A percentile compares a stretch with the other conserved stretches of the same genome.
Conservation (phyloP, 1,140 invertebrate genomes). For the Lamellibrachia luymesi region DNA sequence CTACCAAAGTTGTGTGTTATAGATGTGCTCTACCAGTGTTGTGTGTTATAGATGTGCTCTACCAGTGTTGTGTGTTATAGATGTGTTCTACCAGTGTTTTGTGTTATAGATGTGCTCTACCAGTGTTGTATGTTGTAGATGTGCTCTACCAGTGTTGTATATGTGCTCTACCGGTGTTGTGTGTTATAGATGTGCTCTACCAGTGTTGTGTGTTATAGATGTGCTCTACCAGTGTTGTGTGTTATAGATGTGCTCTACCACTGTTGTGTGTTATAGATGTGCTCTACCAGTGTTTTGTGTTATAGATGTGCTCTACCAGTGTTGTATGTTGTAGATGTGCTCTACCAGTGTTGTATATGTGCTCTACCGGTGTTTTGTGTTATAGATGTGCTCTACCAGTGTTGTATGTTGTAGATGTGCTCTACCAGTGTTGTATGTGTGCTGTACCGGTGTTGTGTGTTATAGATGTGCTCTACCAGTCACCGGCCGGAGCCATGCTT, state of each 20-base stretch:
- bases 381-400: background rate
- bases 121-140: background rate
- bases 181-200: background rate
- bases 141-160: background rate
- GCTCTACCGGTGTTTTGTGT: background rate
- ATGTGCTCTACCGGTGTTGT: background rate
- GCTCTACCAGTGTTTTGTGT: constrained; percentile 42
- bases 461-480: constrained; percentile 60
- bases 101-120: no score
- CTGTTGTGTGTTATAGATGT: constrained; percentile 62
- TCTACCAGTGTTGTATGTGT: background rate
- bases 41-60: constrained; percentile 63
- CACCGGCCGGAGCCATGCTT: constrained; percentile 63
- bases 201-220: background rate
- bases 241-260: constrained; percentile 58
- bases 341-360: background rate
- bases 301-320: no score
- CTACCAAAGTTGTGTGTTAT: constrained; percentile 19
- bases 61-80: no score
- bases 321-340: no score
- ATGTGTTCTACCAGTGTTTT: no score
- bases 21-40: constrained; percentile 60
- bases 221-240: constrained; percentile 10
- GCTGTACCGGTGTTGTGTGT: constrained; percentile 15
- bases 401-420: background rate